Evolutionary conservation across 2,797 vertebrate genomes (phyloP).

Genomic region (Coracias cyanogaster): DNA sequence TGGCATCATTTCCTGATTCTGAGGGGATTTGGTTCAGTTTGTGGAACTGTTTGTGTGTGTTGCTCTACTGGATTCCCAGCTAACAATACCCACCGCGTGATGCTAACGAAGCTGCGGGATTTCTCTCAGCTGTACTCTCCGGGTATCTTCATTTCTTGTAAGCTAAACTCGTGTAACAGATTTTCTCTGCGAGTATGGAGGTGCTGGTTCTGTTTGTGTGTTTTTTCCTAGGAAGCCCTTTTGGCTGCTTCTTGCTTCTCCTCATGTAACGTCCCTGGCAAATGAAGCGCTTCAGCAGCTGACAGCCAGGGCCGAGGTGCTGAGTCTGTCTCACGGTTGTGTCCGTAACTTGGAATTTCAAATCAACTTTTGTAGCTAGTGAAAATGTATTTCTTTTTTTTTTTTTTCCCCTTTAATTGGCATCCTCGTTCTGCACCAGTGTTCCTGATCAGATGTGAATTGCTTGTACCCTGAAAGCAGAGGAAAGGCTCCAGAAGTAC

Average conservation of each 20-base stretch:
- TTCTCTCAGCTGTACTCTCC: background rate
- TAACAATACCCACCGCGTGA: accelerated
- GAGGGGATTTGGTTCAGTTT: background rate
- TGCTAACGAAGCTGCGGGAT: background rate
- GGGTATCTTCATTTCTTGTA: background rate
- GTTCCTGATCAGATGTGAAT: background rate
- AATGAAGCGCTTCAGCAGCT: background rate
- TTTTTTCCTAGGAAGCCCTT: background rate
- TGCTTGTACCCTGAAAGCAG: background rate
- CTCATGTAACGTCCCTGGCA: background rate
- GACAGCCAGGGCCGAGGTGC: background rate
- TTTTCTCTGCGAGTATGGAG: background rate
- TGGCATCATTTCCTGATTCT: accelerated
- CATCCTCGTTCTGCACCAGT: background rate
- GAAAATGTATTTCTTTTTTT: background rate
- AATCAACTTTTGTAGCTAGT: background rate
- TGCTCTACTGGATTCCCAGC: background rate
- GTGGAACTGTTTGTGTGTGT: accelerated
- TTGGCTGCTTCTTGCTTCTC: background rate
- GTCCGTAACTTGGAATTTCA: background rate
- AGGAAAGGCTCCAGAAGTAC: background rate
- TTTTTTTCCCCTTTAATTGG: background rate
- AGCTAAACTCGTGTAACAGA: background rate
- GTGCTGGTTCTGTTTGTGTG: background rate
- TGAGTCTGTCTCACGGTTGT: accelerated